Evolutionary conservation across 2,113 vertebrate genomes (phyloP), one percentile per base, ranked within the genome.

Genomic region (Gymnarchus niloticus): DNA sequence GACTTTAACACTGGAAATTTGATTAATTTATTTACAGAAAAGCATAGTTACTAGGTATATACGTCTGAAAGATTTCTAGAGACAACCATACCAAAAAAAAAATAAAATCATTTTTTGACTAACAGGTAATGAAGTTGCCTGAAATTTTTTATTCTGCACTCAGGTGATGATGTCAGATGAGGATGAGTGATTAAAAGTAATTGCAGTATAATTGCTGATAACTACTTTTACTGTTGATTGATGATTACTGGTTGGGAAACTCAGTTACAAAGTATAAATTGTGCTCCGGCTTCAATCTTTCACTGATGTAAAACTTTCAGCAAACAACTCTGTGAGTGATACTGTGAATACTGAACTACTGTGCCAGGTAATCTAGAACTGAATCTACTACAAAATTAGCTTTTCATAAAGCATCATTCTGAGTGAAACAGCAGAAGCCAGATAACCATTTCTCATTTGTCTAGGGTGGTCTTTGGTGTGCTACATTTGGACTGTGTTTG

Each of bases 161-260:
- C 51, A 57, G 81, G 54, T 52, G 80, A 81, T 41, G 52, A 57
- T 41, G 25, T 56, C 81, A 23, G 41, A 83, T 7, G 81, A 41
- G 23, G 81, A 83, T 83, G 25, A 41, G 81, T 57, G 56, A 84
- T 84, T 61, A 48, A 56, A 49, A 44, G 28, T 65, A 84, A 51
- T 49, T 51, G 56, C 25, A 54, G 61, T 33, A 52, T 52, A 73
- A 84, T 28, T 84, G 57, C 46, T 84, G 61, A 69, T 51, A 84
- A 84, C 46, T 69, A 69, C 61, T 17, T 37, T 52, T 73, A 69
- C 25, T 57, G 21, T 10, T 84, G 57, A 61, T 61, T 51, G 59
- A 19, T 73, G 83, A 84, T 61, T 48, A 61, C 57, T 73, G 83
- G 57, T 48, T 28, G 57, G 57, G 57, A 51, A 59, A 73, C 83